phyloP scores from a whole-genome alignment of 2,797 vertebrate species.

The Lates japonicus region DNA sequence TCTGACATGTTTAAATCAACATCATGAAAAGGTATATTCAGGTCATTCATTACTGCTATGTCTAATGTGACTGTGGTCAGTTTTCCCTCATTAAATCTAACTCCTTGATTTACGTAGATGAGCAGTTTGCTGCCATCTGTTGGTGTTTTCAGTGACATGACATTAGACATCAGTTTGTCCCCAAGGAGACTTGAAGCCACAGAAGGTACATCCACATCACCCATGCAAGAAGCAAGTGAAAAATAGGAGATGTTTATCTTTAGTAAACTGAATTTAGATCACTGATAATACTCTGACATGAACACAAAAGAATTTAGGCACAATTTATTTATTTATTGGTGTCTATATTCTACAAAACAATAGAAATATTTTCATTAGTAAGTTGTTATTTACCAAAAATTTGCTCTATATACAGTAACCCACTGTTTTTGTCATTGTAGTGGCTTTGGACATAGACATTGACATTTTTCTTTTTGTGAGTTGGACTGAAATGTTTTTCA shows the following conservation, averaged over 20 bases:
- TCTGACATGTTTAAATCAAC: not conserved
- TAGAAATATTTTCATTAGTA: too few relatives aligned
- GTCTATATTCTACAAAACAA: too few relatives aligned
- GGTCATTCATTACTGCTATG: not conserved
- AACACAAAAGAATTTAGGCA: not conserved
- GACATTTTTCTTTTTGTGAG: too few relatives aligned
- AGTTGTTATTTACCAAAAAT: not conserved
- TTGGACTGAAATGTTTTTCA: too few relatives aligned
- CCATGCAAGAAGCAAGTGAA: not conserved
- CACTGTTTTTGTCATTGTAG: not conserved
- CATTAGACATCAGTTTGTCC: slow-evolving; percentile 14
- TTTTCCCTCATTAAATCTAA: not conserved
- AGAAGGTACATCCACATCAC: not conserved
- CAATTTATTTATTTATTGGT: too few relatives aligned
- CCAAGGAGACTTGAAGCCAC: not conserved
- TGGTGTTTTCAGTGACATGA: slow-evolving; percentile 51
- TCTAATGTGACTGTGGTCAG: not conserved
- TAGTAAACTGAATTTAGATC: not conserved
- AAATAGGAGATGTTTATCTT: not conserved
- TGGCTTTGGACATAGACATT: too few relatives aligned
- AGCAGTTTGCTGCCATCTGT: slow-evolving; percentile 85
- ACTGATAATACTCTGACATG: not conserved
- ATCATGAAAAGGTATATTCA: too few relatives aligned
- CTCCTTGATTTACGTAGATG: slow-evolving; percentile 38
- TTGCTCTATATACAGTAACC: not conserved